Percentiles rank a stretch among this genome's conserved stretches.
Evolutionary conservation across 2,888 invertebrate species (phyloP).

Genomic region (Caradrina kadenii): DNA sequence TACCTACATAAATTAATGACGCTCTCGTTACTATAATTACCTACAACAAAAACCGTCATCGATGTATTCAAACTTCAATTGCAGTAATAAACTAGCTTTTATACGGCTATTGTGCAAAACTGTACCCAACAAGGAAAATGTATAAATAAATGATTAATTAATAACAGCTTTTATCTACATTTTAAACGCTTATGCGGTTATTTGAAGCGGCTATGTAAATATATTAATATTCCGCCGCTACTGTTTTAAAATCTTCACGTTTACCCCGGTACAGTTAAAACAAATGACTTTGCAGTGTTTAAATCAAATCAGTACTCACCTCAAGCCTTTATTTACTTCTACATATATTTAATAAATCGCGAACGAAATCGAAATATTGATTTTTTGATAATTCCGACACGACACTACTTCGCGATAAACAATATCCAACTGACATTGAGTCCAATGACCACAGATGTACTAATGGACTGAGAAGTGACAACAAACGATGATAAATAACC

Average conservation of each 20-base stretch:
- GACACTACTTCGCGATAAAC: neutral
- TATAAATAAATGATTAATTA: neutral
- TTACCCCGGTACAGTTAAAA: neutral
- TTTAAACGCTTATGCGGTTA: neutral
- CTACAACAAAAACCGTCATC: neutral
- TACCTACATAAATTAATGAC: neutral
- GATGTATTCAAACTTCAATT: neutral
- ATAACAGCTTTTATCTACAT: neutral
- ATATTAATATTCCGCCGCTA: neutral
- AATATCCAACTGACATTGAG: conserved; percentile 29
- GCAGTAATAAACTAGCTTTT: neutral
- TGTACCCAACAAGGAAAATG: conserved; percentile 18
- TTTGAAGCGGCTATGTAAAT: conserved; percentile 6
- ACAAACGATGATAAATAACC: neutral
- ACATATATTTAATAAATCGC: conserved; percentile 31
- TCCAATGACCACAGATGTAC: neutral
- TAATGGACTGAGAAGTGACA: neutral
- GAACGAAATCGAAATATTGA: conserved; percentile 11
- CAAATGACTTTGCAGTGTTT: neutral
- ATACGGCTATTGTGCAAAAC: neutral
- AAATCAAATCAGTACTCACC: conserved; percentile 34
- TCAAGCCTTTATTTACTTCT: conserved; percentile 11
- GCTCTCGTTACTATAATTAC: neutral
- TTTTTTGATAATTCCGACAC: conserved; percentile 9
- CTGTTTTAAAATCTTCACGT: neutral